Conservation (phyloP, 2,797 vertebrate species). For the Melanotaenia pygmaea region DNA sequence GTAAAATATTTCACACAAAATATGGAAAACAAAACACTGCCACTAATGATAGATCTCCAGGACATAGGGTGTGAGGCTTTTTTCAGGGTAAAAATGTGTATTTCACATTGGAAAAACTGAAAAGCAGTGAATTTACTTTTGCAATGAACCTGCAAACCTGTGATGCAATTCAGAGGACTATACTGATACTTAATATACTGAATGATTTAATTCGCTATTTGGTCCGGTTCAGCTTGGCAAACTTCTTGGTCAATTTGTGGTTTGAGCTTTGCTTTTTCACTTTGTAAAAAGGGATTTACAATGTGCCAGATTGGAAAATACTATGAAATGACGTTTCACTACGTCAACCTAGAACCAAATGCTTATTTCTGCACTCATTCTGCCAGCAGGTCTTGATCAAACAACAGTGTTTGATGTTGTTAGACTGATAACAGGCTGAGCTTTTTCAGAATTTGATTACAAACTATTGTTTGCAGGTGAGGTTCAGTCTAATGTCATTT, state of each 20-base stretch:
- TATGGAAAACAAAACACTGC: slow-evolving; percentile 13
- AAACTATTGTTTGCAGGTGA: neutral
- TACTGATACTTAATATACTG: neutral
- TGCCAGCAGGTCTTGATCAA: neutral
- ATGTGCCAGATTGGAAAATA: neutral
- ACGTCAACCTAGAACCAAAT: neutral
- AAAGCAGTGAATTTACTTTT: slow-evolving; percentile 7
- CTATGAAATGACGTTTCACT: neutral
- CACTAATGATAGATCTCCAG: slow-evolving; percentile 11
- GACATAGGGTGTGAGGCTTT: slow-evolving; percentile 13
- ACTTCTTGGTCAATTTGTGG: neutral
- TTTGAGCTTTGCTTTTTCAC: neutral
- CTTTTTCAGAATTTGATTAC: neutral
- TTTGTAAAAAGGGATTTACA: neutral
- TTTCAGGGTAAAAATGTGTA: slow-evolving; percentile 10
- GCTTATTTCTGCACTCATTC: neutral
- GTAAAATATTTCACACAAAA: slow-evolving; percentile 28
- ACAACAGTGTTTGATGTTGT: neutral
- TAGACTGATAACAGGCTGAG: neutral
- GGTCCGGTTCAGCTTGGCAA: neutral
- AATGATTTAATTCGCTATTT: neutral
- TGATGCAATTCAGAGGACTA: neutral
- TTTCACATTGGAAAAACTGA: slow-evolving; percentile 11
- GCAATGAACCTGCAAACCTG: slow-evolving; percentile 11
- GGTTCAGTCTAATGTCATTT: neutral